phyloP scores from a whole-genome alignment of 2,113 vertebrate genomes.

The Anoura caudifer region DNA sequence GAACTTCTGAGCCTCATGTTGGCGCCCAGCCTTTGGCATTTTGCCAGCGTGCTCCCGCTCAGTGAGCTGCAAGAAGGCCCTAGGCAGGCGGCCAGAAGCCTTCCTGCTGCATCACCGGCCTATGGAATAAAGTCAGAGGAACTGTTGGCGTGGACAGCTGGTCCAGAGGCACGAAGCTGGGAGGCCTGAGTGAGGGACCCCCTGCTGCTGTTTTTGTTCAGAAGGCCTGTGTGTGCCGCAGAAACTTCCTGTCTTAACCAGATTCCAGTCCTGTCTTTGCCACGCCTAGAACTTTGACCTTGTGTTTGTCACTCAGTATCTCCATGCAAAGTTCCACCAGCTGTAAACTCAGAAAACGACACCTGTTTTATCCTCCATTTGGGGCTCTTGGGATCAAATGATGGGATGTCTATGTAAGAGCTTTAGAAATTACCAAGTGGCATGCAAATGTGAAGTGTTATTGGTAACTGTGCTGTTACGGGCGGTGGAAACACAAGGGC shows the following conservation, averaged over 20 bases:
- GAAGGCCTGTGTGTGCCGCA: not conserved
- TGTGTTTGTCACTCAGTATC: not conserved
- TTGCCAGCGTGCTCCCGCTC: not conserved
- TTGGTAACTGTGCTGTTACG: not conserved
- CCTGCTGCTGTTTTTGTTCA: not conserved
- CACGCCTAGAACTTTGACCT: not conserved
- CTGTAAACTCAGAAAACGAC: not conserved
- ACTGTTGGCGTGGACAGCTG: not conserved
- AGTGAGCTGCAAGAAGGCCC: not conserved
- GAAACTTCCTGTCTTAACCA: not conserved
- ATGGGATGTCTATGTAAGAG: not conserved
- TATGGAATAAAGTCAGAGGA: not conserved
- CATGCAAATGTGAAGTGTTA: not conserved
- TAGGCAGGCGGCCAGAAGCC: not conserved
- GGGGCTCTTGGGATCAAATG: not conserved
- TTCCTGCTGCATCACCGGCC: not conserved
- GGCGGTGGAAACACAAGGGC: not conserved
- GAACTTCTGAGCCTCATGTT: not conserved
- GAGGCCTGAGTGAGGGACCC: rapidly evolving
- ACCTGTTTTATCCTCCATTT: not conserved
- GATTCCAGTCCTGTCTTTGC: not conserved
- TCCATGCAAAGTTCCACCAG: not conserved
- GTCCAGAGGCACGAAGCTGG: rapidly evolving
- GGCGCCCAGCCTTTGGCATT: not conserved
- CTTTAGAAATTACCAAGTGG: not conserved